A percentile compares a stretch with the other conserved stretches of the same genome.
Conservation (phyloP, 2,888 invertebrate species). For the Saturnia japonica region DNA sequence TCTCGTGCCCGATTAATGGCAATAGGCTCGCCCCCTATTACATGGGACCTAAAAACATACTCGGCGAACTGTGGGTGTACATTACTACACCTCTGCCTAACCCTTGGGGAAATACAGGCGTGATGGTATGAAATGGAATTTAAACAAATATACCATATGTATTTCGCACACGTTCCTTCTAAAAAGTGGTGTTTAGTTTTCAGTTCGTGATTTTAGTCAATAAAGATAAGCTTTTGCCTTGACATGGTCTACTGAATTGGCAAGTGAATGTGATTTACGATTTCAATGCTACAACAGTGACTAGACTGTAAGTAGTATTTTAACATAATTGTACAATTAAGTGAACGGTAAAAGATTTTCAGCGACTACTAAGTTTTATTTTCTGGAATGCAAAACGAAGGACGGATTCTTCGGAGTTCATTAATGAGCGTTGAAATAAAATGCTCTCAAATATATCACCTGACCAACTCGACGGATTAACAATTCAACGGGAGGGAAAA, state of each 20-base stretch:
- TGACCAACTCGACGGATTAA: conserved; percentile 50
- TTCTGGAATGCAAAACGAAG: conserved; percentile 16
- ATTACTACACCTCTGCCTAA: no score
- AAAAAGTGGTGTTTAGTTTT: no score
- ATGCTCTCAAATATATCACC: conserved; percentile 35
- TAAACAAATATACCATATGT: no score
- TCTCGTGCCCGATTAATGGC: no score
- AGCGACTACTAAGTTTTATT: conserved; percentile 1
- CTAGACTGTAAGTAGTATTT: not conserved
- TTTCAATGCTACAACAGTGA: not conserved
- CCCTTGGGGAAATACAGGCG: no score
- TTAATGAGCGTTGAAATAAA: conserved; percentile 51
- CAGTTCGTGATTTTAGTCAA: not conserved
- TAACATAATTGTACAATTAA: not conserved
- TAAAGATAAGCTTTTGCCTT: not conserved
- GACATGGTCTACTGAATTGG: not conserved
- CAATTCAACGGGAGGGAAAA: conserved; percentile 55
- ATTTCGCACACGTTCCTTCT: no score
- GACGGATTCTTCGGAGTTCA: conserved; percentile 43
- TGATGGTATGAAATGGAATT: no score
- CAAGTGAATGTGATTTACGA: not conserved
- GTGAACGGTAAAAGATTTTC: not conserved
- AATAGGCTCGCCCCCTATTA: no score
- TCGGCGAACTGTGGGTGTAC: no score
- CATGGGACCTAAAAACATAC: no score